Evolutionary conservation across 1,140 invertebrate genomes (phyloP), one percentile per base, ranked within the genome.

Genomic region (Liolophura sinensis): DNA sequence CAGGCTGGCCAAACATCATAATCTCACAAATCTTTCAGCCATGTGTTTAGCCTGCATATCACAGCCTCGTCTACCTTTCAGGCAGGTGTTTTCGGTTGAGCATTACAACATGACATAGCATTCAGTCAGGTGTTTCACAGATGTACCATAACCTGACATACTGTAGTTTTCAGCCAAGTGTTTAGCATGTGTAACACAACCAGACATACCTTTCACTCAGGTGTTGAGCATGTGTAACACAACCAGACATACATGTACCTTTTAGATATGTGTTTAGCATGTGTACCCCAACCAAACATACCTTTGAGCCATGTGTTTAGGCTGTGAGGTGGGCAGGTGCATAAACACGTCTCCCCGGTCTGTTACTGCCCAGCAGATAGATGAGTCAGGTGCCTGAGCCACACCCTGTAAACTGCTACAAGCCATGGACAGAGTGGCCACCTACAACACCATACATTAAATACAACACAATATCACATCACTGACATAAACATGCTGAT

Each of bases 51-150:
- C 9, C 31, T 40, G 31, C 9, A 9, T 40, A 40, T 9, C 31
- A 40, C 31, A 40, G 31, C 31, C 31, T 40, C 3, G 9, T 9
- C 31, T 40, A 40, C 31, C 31, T 40, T 40, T 40, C 3, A 40
- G 31, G 3, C 31, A 40, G 3, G 31, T 40, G 9, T 9, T 40
- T 3, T 25, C 16, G 67, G 58, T 22, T 24, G 40, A 84, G 92
- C 47, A 91, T 89, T 74, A 92, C 91, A 24, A 94, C 87, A 83
- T 95, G 93, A 22, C 94, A n/a, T n/a, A n/a, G n/a, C n/a, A n/a
- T n/a, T n/a, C n/a, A n/a, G 93, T 9, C 31, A 40, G 3, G 9
- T 40, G 31, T 40, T 40, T 40, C 3, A 9, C 31, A 5, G 3
- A 9, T 40, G 31, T 40, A 40, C 31, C 31, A 40, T 9, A 40